Evolutionary conservation across 2,113 vertebrate species (phyloP).

Genomic region (Picathartes gymnocephalus): DNA sequence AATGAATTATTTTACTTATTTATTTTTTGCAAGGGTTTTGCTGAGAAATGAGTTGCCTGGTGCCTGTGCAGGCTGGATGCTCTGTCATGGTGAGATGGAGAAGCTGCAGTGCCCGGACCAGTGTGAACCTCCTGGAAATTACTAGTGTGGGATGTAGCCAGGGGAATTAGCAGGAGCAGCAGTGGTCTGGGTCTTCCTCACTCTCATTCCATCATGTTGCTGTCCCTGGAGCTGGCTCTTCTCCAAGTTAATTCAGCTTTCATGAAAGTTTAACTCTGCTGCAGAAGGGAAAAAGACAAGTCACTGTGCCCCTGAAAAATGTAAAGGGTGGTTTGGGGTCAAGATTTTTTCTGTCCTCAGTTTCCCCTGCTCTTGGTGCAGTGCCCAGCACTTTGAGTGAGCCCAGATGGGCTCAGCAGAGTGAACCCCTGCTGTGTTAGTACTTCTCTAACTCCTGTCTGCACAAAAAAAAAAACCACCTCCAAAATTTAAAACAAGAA

Average conservation of each 20-base stretch:
- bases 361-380: neutral
- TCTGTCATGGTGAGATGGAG: neutral
- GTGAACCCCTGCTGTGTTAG: neutral
- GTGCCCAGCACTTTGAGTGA: neutral
- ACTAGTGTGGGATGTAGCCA: neutral
- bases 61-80: neutral
- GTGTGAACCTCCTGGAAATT: neutral
- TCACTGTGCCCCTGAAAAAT: neutral
- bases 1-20: no score
- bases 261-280: slow-evolving; percentile 13
- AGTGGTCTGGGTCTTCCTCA: neutral
- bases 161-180: neutral
- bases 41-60: neutral
- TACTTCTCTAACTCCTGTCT: neutral
- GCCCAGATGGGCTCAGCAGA: neutral
- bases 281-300: neutral
- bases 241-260: neutral
- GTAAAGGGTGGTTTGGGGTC: neutral
- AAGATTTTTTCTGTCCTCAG: neutral
- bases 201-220: neutral
- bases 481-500: neutral
- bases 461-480: neutral
- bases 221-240: neutral
- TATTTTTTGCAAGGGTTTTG: neutral
- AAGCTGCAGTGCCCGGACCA: neutral